phyloP scores from a whole-genome alignment of 2,797 vertebrate species.

The Poecilia picta region DNA sequence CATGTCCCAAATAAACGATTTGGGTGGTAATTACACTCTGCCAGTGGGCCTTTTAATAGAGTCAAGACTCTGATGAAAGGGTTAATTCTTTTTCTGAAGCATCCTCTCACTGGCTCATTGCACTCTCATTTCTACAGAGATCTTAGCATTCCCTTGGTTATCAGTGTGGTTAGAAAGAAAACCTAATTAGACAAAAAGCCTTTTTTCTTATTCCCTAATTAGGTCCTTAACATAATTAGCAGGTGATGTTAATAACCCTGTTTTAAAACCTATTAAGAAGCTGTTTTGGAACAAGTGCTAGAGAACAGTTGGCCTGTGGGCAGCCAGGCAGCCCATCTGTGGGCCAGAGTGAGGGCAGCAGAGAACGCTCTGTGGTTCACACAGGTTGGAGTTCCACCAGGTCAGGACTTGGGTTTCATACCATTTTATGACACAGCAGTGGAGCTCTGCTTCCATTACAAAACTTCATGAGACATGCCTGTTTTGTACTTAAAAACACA shows the following conservation, averaged over 20 bases:
- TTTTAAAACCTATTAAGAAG: constrained; percentile 90
- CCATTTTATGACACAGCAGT: constrained; percentile 40
- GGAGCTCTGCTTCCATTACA: constrained; percentile 18
- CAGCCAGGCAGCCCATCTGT: constrained; percentile 66
- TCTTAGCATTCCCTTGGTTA: constrained; percentile 86
- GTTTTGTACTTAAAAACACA: not conserved
- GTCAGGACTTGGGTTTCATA: constrained; percentile 72
- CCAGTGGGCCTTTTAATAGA: constrained; percentile 81
- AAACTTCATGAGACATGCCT: constrained; percentile 24
- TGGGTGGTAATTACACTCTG: constrained; percentile 85
- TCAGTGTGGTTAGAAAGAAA: constrained; percentile 86
- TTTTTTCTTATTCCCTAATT: constrained; percentile 89
- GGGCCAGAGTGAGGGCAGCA: constrained; percentile 59
- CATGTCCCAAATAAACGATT: constrained; percentile 86
- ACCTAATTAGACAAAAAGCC: constrained; percentile 85
- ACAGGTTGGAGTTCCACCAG: constrained; percentile 73
- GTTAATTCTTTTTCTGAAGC: constrained; percentile 84
- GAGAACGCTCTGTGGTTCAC: constrained; percentile 73
- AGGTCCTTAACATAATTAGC: constrained; percentile 98
- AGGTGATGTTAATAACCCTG: constrained; percentile 98
- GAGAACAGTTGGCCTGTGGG: constrained; percentile 78
- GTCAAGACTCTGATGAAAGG: constrained; percentile 82
- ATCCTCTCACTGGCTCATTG: constrained; percentile 84
- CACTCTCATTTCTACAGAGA: constrained; percentile 85
- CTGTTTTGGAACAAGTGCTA: constrained; percentile 83